These are phyloP conservation scores for Zaprionus davidi DNA, from an alignment of 1,140 invertebrate genomes.

Conservation along the genomic window DNA sequence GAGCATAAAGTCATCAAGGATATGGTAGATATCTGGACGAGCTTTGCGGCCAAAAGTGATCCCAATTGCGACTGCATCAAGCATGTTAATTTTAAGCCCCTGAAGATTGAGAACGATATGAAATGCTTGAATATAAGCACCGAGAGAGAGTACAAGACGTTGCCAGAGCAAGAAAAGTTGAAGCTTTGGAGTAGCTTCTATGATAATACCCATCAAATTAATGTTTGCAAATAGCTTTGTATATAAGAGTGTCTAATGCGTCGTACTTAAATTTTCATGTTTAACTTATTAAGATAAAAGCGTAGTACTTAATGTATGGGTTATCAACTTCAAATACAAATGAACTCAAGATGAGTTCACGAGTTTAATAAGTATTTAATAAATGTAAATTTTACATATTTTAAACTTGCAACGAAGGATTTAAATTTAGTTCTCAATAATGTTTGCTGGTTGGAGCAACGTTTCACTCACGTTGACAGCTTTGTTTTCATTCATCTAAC, in stretches of 20 bases:
- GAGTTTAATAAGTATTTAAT: background rate
- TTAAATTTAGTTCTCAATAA: background rate
- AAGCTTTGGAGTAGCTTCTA: conserved; percentile 84
- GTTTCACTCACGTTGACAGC: conserved; percentile 44
- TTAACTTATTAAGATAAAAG: conserved; percentile 1
- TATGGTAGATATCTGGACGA: conserved; percentile 85
- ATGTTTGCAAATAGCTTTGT: conserved; percentile 44
- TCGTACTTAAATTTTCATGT: conserved; percentile 3
- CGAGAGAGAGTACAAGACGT: conserved; percentile 64
- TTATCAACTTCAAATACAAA: conserved; percentile 5
- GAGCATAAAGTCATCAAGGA: conserved; percentile 79
- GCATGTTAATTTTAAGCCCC: conserved; percentile 71
- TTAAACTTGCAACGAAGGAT: background rate
- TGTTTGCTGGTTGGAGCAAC: conserved; percentile 9
- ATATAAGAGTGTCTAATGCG: conserved; percentile 18
- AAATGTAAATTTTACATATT: background rate
- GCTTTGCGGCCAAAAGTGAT: conserved; percentile 83
- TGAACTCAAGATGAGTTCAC: background rate
- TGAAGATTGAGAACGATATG: conserved; percentile 61
- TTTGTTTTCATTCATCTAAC: conserved; percentile 36
- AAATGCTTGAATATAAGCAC: conserved; percentile 84
- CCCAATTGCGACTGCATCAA: conserved; percentile 72
- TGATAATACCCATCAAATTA: conserved; percentile 1
- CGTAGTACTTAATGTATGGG: conserved; percentile 3
- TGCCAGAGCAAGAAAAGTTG: conserved; percentile 84